Conservation (phyloP, 1,140 invertebrate species). For the Drosophila pseudoobscura region DNA sequence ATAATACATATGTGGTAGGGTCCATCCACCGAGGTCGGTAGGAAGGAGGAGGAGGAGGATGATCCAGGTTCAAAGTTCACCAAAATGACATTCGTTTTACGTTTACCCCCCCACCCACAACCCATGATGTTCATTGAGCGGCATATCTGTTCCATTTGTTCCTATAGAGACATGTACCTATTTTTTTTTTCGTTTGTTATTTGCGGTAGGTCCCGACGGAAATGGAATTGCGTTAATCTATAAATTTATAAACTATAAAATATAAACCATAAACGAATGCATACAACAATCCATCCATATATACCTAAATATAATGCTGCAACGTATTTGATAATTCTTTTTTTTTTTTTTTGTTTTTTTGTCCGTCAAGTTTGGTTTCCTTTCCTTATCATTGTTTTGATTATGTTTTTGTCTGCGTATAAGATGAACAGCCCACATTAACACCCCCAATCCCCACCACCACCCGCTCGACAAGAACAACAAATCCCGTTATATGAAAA, state of each 20-base stretch:
- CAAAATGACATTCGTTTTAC: conserved; percentile 28
- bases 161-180: conserved; percentile 10
- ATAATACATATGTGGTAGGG: too few relatives aligned
- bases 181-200: conserved; percentile 9
- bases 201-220: conserved; percentile 50
- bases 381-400: conserved; percentile 26
- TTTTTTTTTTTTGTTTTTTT: background rate
- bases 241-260: conserved; percentile 3
- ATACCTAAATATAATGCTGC: conserved; percentile 57
- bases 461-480: conserved; percentile 32
- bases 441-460: background rate
- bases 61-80: conserved; percentile 39
- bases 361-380: background rate
- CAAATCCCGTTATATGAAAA: conserved; percentile 34
- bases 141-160: background rate
- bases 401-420: conserved; percentile 47
- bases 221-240: conserved; percentile 54
- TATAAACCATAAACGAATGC: conserved; percentile 48
- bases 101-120: too few relatives aligned
- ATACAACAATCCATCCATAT: conserved; percentile 27
- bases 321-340: conserved; percentile 55
- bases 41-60: conserved; percentile 1
- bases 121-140: too few relatives aligned
- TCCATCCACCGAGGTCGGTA: too few relatives aligned
- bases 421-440: conserved; percentile 21